A percentile compares a stretch with the other conserved stretches of the same genome.
Evolutionary conservation across 2,113 vertebrate species (phyloP).

Genomic region (Odontesthes bonariensis): DNA sequence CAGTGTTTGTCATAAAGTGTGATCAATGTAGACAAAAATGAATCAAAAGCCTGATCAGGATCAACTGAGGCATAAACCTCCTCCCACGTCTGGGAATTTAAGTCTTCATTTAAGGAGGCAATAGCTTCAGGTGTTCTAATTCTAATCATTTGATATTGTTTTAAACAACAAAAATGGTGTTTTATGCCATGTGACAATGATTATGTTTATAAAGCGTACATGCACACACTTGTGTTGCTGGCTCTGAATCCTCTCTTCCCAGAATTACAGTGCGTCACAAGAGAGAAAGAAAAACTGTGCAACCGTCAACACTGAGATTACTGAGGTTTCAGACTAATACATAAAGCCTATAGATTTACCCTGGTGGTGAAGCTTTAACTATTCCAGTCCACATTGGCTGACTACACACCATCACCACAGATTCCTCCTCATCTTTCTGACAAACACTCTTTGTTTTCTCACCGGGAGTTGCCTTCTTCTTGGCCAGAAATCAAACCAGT

Average conservation of each 20-base stretch:
- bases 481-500: constrained; percentile 38
- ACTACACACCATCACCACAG: constrained; percentile 40
- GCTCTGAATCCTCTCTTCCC: constrained; percentile 59
- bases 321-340: constrained; percentile 12
- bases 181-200: constrained; percentile 31
- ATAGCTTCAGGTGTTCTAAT: no score
- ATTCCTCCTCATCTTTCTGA: constrained; percentile 51
- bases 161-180: constrained; percentile 37
- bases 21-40: no score
- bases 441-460: constrained; percentile 53
- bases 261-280: constrained; percentile 59
- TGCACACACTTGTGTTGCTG: constrained; percentile 21
- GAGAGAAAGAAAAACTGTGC: constrained; percentile 39
- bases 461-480: constrained; percentile 29
- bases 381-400: constrained; percentile 45
- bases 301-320: constrained; percentile 39
- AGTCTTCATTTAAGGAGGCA: no score
- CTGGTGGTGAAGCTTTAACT: constrained; percentile 15
- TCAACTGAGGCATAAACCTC: no score
- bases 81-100: no score
- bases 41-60: no score
- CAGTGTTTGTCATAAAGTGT: no score
- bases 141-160: no score
- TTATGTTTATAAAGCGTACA: constrained; percentile 22
- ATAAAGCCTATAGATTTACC: constrained; percentile 24